phyloP scores from a whole-genome alignment of 1,140 invertebrate species.

The Babylonia areolata region DNA sequence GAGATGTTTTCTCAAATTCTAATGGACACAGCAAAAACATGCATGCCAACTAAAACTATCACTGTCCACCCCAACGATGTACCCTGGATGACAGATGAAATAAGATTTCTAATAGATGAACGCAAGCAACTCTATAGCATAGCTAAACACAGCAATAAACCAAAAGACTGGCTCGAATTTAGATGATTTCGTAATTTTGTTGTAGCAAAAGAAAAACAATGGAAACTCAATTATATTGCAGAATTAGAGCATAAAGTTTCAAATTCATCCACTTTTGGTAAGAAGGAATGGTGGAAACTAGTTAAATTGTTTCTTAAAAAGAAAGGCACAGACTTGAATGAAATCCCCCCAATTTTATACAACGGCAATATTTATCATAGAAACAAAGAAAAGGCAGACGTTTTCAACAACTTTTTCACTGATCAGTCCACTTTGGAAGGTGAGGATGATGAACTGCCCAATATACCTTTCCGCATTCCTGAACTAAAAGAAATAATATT shows the following conservation, averaged over 20 bases:
- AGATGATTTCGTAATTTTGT: not conserved
- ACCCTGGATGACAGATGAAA: not conserved
- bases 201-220: not conserved
- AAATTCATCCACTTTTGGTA: not conserved
- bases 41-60: not conserved
- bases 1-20: not conserved
- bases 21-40: not conserved
- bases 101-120: not conserved
- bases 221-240: not conserved
- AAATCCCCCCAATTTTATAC: not conserved
- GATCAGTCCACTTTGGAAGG: not conserved
- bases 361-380: not conserved
- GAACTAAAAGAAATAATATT: not conserved
- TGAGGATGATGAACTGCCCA: not conserved
- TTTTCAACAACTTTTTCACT: not conserved
- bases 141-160: not conserved
- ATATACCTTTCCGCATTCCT: not conserved
- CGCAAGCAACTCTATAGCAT: not conserved
- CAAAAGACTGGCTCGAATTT: not conserved
- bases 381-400: not conserved
- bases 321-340: not conserved
- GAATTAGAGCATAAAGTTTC: not conserved
- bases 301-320: not conserved
- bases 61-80: not conserved
- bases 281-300: not conserved